Conservation (phyloP, 2,113 vertebrate species). For the Pluvianellus socialis region DNA sequence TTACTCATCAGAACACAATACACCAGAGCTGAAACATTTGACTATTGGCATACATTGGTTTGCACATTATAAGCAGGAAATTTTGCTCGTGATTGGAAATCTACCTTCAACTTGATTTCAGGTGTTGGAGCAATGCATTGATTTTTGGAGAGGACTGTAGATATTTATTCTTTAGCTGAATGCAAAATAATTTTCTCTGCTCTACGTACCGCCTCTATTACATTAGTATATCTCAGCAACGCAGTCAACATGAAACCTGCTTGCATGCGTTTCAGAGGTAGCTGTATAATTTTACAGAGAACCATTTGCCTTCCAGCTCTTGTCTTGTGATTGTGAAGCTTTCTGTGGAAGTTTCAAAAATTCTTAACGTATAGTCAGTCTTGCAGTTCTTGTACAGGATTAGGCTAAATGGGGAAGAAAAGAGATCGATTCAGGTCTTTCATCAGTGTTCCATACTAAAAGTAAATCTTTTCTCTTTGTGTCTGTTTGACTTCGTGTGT, state of each 20-base stretch:
- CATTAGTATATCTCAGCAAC: not conserved
- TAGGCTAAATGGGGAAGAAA: not conserved
- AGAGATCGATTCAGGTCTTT: not conserved
- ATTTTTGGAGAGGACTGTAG: not conserved
- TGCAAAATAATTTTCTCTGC: not conserved
- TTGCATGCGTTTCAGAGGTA: not conserved
- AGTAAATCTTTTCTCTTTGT: not conserved
- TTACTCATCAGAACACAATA: constrained; percentile 47
- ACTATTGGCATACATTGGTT: not conserved
- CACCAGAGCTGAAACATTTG: constrained; percentile 9
- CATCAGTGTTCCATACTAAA: not conserved
- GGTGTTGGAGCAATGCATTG: not conserved
- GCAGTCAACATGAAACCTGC: not conserved
- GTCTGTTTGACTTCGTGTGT: not conserved
- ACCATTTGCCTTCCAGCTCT: not conserved
- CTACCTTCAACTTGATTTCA: not conserved
- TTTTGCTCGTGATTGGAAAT: constrained; percentile 8
- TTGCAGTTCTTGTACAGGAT: not conserved
- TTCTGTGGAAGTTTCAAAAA: not conserved
- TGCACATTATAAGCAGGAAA: not conserved
- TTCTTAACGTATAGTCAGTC: not conserved
- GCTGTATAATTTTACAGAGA: not conserved
- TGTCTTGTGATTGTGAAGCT: not conserved
- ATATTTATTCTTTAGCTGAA: not conserved
- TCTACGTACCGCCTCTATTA: not conserved